Conservation (phyloP, 2,888 invertebrate species). For the Heterodera filipjevi region DNA sequence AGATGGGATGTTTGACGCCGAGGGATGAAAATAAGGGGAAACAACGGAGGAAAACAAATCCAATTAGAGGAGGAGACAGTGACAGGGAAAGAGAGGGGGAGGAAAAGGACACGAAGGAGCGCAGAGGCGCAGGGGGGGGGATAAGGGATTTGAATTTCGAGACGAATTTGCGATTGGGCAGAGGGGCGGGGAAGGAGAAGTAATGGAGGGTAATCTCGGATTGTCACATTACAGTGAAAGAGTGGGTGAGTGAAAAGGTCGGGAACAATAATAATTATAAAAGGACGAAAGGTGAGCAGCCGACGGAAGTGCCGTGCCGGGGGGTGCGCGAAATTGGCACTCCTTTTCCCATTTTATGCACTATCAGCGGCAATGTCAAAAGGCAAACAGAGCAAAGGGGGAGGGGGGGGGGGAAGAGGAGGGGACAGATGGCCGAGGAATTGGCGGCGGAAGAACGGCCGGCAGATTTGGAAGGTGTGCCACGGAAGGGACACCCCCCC, state of each 20-base stretch:
- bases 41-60: background rate
- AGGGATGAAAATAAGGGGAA: constrained; percentile 7
- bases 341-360: background rate
- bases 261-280: constrained; percentile 10
- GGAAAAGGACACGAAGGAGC: background rate
- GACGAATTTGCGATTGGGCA: background rate
- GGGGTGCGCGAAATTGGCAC: constrained; percentile 10
- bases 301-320: background rate
- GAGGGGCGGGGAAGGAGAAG: background rate
- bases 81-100: background rate
- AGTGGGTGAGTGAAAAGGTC: background rate
- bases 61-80: background rate
- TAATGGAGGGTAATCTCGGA: background rate
- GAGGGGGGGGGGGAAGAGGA: background rate
- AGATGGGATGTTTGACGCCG: background rate
- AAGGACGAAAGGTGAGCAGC: constrained; percentile 1
- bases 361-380: constrained; percentile 6
- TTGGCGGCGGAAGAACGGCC: background rate
- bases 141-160: constrained; percentile 13
- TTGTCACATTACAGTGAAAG: background rate
- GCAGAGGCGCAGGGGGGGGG: background rate
- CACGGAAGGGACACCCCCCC: background rate
- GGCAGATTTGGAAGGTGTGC: background rate
- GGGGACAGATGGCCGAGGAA: constrained; percentile 4
- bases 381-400: background rate